Conservation (phyloP, 1,140 invertebrate genomes). For the Saxidomus purpurata region DNA sequence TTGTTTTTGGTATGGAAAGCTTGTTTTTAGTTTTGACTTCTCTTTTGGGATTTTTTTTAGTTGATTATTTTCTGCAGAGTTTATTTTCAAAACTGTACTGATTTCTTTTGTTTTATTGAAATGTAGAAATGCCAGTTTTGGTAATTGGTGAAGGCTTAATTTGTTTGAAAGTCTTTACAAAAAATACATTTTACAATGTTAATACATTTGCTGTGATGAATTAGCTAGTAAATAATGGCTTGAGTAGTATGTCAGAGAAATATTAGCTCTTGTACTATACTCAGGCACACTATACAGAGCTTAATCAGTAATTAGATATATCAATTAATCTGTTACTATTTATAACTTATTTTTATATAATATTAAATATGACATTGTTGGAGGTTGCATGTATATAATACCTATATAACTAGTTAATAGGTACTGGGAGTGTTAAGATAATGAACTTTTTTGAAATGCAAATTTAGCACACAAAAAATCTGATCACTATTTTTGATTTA, state of each 20-base stretch:
- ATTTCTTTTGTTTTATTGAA: neutral
- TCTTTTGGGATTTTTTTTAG: neutral
- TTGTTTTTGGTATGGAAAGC: neutral
- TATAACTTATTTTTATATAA: neutral
- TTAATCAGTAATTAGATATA: neutral
- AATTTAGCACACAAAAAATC: too few relatives aligned
- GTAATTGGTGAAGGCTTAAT: neutral
- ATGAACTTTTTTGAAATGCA: too few relatives aligned
- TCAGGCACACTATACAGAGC: too few relatives aligned
- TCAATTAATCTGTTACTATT: neutral
- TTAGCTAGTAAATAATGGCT: neutral
- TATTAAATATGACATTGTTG: neutral
- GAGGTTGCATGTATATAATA: neutral
- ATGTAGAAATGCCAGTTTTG: neutral
- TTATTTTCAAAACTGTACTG: neutral
- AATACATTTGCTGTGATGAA: neutral
- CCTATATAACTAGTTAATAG: too few relatives aligned
- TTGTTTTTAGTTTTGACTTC: neutral
- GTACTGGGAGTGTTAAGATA: too few relatives aligned
- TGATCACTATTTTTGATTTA: too few relatives aligned
- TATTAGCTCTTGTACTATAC: too few relatives aligned
- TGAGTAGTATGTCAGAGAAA: too few relatives aligned
- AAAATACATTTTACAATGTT: neutral
- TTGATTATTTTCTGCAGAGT: neutral
- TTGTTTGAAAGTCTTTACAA: neutral